These are phyloP conservation scores for Coreius guichenoti DNA, from an alignment of 2,797 vertebrate species.

Conservation along the genomic window DNA sequence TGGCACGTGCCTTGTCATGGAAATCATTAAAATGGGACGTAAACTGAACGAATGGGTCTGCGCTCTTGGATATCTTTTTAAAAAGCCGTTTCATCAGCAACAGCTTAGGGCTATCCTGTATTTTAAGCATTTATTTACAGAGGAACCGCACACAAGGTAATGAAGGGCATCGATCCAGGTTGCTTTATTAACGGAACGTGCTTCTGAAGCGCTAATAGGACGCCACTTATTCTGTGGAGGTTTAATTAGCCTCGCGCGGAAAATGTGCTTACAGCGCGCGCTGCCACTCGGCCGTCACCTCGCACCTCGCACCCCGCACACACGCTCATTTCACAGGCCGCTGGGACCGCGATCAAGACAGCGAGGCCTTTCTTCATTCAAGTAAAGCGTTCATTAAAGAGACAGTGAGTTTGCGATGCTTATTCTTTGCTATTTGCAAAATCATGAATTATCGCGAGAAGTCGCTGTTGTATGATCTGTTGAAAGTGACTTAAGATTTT, in stretches of 20 bases:
- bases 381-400: slow-evolving; percentile 75
- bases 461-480: background rate
- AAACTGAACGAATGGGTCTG: background rate
- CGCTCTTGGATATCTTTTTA: background rate
- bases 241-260: slow-evolving; percentile 81
- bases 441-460: slow-evolving; percentile 9
- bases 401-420: slow-evolving; percentile 60
- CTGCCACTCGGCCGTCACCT: slow-evolving; percentile 75
- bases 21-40: background rate
- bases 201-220: slow-evolving; percentile 80
- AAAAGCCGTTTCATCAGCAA: slow-evolving; percentile 5
- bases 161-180: slow-evolving; percentile 80
- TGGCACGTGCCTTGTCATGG: background rate
- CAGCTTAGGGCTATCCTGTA: slow-evolving; percentile 47
- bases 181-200: slow-evolving; percentile 77
- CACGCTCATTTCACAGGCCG: slow-evolving; percentile 67
- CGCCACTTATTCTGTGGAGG: slow-evolving; percentile 76
- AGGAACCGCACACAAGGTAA: slow-evolving; percentile 72
- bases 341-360: slow-evolving; percentile 72
- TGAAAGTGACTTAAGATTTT: background rate
- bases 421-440: background rate
- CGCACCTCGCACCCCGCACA: slow-evolving; percentile 57
- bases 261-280: slow-evolving; percentile 81
- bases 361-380: slow-evolving; percentile 70
- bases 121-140: slow-evolving; percentile 65